Conservation (phyloP, 1,140 invertebrate genomes). For the Medauroidea extradentata region DNA sequence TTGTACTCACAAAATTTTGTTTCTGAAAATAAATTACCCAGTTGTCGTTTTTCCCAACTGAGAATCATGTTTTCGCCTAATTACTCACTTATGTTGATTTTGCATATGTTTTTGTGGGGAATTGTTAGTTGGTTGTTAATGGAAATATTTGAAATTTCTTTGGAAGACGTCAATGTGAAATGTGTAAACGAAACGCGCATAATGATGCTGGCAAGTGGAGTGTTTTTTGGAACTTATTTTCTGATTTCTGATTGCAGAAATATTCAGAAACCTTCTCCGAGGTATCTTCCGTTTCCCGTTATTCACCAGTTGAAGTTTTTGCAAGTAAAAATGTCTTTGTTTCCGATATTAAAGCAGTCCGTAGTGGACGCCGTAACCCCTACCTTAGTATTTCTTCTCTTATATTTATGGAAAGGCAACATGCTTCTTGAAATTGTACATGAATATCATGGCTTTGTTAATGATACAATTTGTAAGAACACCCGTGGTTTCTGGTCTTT, state of each 20-base stretch:
- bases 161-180: conserved; percentile 38
- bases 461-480: conserved; percentile 49
- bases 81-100: conserved; percentile 50
- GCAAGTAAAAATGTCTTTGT: conserved; percentile 54
- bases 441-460: conserved; percentile 45
- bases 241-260: conserved; percentile 55
- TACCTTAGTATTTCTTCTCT: conserved; percentile 51
- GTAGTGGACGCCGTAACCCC: conserved; percentile 55
- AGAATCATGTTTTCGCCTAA: conserved; percentile 54
- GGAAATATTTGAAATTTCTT: conserved; percentile 50
- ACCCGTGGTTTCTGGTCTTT: conserved; percentile 48
- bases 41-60: conserved; percentile 49
- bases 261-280: conserved; percentile 17
- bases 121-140: conserved; percentile 57
- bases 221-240: conserved; percentile 64
- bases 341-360: conserved; percentile 50
- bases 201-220: conserved; percentile 59
- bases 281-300: conserved; percentile 51
- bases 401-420: conserved; percentile 55
- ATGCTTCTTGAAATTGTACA: conserved; percentile 41
- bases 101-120: conserved; percentile 55
- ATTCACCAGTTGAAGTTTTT: conserved; percentile 61
- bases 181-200: conserved; percentile 52
- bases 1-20: neutral
- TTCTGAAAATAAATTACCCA: neutral